Evolutionary conservation across 2,888 invertebrate genomes (phyloP).

Genomic region (Meteorus colon): DNA sequence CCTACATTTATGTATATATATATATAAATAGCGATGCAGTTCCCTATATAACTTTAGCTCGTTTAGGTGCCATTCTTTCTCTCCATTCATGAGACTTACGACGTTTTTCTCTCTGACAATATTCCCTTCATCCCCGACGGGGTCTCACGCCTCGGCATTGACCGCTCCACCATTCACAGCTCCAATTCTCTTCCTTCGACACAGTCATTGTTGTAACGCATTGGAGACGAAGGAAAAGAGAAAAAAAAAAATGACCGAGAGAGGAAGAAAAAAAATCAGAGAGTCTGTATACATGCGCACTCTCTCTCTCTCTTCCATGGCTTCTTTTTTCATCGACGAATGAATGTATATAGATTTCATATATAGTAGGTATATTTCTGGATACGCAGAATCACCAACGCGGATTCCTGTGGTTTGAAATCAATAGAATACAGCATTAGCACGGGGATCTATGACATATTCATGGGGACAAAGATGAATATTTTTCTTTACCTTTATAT

Average conservation of each 20-base stretch:
- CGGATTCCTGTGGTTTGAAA: conserved; percentile 38
- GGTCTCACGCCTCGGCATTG: conserved; percentile 68
- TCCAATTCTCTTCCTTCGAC: conserved; percentile 67
- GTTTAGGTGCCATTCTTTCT: conserved; percentile 65
- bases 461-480: conserved; percentile 30
- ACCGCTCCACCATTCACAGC: conserved; percentile 64
- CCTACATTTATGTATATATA: too few relatives aligned
- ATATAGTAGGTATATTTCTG: background rate
- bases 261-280: conserved; percentile 8
- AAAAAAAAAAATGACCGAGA: conserved; percentile 28
- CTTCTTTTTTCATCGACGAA: background rate
- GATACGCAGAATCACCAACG: conserved; percentile 32
- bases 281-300: background rate
- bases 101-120: conserved; percentile 57
- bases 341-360: background rate
- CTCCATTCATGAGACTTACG: conserved; percentile 63
- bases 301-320: background rate
- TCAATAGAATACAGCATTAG: conserved; percentile 41
- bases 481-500: conserved; percentile 25
- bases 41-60: conserved; percentile 56
- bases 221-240: conserved; percentile 2
- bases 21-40: too few relatives aligned
- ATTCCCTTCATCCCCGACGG: conserved; percentile 44
- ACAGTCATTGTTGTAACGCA: conserved; percentile 58
- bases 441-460: conserved; percentile 34